These are phyloP conservation scores for Bucorvus abyssinicus DNA, from an alignment of 2,797 vertebrate species.

Conservation along the genomic window DNA sequence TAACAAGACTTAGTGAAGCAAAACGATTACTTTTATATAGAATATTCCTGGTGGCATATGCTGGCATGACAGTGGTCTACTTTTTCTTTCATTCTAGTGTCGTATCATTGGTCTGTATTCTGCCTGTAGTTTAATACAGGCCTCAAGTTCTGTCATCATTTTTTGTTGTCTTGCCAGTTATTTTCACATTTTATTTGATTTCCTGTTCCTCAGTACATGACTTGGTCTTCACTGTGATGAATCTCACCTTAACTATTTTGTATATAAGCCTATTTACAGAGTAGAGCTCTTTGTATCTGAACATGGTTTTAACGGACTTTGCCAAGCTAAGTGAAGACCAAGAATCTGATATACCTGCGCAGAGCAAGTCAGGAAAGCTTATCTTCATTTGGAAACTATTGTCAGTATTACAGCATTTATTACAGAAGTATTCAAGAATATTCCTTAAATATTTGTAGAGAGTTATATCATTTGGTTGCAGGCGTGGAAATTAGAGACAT, in stretches of 20 bases:
- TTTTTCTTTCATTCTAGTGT: not conserved
- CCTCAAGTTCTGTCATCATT: not conserved
- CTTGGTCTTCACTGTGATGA: not conserved
- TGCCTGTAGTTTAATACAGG: not conserved
- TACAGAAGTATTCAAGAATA: not conserved
- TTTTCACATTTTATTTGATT: not conserved
- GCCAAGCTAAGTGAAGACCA: not conserved
- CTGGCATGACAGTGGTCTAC: not conserved
- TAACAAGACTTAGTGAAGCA: not conserved
- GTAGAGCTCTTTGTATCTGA: not conserved
- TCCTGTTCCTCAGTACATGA: not conserved
- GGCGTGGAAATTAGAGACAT: not conserved
- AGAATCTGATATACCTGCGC: not conserved
- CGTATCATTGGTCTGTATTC: not conserved
- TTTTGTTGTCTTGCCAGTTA: not conserved
- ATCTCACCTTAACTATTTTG: not conserved
- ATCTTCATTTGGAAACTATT: not conserved
- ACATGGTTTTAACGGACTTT: not conserved
- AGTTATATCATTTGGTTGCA: not conserved
- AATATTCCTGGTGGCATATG: not conserved
- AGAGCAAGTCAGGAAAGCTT: not conserved
- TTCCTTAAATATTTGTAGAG: not conserved
- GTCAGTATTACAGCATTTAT: not conserved
- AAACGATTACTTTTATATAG: not conserved
- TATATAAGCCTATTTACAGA: not conserved